phyloP scores from a whole-genome alignment of 2,113 vertebrate species.

The Microcebus ravelobensis region DNA sequence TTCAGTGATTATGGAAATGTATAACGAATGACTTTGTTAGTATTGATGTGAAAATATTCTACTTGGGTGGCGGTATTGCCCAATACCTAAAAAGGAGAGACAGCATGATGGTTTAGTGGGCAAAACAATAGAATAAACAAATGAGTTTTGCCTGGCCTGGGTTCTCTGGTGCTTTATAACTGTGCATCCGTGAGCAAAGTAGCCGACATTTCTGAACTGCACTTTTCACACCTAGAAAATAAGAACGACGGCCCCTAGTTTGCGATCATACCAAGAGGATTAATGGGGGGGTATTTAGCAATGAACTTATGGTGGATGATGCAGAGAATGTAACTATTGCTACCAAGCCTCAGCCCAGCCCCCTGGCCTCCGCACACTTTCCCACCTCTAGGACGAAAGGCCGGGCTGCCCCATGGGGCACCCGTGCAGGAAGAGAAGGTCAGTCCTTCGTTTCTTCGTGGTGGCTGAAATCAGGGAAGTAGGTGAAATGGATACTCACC shows the following conservation, averaged over 20 bases:
- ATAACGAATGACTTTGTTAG: not conserved
- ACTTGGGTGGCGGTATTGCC: not conserved
- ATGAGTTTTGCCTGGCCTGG: not conserved
- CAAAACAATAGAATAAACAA: not conserved
- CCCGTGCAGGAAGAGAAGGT: not conserved
- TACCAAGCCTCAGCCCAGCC: not conserved
- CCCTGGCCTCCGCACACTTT: not conserved
- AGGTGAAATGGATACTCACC: not conserved
- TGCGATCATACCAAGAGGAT: not conserved
- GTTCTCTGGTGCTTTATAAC: not conserved
- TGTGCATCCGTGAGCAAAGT: not conserved
- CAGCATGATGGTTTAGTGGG: not conserved
- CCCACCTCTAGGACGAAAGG: rapidly evolving
- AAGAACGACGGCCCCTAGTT: not conserved
- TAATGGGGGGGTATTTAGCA: not conserved
- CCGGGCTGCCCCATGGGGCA: not conserved
- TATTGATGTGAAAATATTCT: not conserved
- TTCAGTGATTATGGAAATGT: not conserved
- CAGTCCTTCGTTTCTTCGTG: not conserved
- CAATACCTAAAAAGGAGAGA: not conserved
- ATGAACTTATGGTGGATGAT: not conserved
- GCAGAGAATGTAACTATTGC: not conserved
- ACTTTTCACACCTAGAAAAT: not conserved
- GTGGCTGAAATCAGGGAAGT: not conserved
- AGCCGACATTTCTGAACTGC: not conserved